Evolutionary conservation across 2,113 vertebrate genomes (phyloP).

Genomic region (Callospermophilus lateralis): DNA sequence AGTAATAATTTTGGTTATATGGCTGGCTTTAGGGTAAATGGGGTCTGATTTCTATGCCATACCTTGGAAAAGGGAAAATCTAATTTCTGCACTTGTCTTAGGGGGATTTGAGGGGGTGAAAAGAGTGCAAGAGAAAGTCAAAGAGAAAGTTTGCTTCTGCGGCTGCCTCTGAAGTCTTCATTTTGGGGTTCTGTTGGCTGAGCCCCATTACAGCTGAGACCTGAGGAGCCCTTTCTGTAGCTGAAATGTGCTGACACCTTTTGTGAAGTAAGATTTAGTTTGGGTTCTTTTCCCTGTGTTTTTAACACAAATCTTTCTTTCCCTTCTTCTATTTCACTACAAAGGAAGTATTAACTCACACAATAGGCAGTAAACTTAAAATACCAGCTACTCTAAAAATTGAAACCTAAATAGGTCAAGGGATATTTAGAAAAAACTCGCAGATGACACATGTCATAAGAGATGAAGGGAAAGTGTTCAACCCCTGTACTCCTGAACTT

Average conservation of each 20-base stretch:
- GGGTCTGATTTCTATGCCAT: not conserved
- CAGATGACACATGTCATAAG: not conserved
- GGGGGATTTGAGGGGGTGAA: rapidly evolving
- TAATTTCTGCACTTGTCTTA: not conserved
- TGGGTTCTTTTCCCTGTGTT: no score
- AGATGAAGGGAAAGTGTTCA: not conserved
- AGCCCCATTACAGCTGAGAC: not conserved
- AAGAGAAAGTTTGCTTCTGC: not conserved
- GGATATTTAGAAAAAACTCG: not conserved
- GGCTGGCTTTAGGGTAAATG: not conserved
- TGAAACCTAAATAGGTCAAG: constrained; percentile 44
- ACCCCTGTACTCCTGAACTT: not conserved
- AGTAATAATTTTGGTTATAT: not conserved
- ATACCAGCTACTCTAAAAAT: not conserved
- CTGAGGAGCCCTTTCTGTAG: no score
- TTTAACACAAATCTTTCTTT: not conserved
- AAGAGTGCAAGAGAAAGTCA: no score
- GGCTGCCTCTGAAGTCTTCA: not conserved
- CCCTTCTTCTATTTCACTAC: not conserved
- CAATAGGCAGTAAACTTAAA: not conserved
- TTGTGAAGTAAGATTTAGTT: not conserved
- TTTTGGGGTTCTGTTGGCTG: not conserved
- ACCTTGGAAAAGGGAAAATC: not conserved
- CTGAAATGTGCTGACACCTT: not conserved
- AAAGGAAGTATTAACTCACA: not conserved